Percentiles rank a stretch among this genome's conserved stretches.
Evolutionary conservation across 2,113 vertebrate species (phyloP).

Genomic region (Leptocoma aspasia): DNA sequence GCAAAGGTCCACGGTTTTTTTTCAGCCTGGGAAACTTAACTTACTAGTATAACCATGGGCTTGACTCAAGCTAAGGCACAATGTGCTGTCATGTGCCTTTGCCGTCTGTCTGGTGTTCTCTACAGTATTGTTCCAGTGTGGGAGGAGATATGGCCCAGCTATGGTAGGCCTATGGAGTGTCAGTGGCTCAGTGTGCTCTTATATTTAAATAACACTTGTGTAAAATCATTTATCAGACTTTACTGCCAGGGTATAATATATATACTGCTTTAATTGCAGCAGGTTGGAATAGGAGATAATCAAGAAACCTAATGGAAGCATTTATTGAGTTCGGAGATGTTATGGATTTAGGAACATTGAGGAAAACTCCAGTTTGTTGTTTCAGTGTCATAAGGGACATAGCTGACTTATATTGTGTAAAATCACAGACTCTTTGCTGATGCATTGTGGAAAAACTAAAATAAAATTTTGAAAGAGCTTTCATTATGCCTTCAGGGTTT

Average conservation of each 20-base stretch:
- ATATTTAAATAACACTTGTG: not conserved
- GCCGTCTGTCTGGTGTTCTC: not conserved
- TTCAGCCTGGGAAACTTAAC: not conserved
- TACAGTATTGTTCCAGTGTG: not conserved
- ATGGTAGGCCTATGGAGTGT: not conserved
- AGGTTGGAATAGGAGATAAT: not conserved
- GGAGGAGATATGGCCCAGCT: not conserved
- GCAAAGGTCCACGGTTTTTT: not conserved
- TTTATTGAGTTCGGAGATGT: not conserved
- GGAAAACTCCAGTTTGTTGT: not conserved
- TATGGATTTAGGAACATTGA: not conserved
- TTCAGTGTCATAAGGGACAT: not conserved
- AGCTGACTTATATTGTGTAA: not conserved
- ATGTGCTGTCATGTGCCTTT: not conserved
- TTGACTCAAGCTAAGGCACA: not conserved
- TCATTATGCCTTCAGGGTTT: not conserved
- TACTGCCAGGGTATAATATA: not conserved
- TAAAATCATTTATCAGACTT: not conserved
- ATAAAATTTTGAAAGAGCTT: not conserved
- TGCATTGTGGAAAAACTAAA: not conserved
- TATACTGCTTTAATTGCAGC: not conserved
- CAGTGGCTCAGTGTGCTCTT: not conserved
- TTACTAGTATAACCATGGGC: rapidly evolving
- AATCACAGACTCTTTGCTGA: not conserved
- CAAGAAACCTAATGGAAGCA: not conserved